A percentile compares a stretch with the other conserved stretches of the same genome.
These are phyloP conservation scores for Drosophila pachea DNA, from an alignment of 1,140 invertebrate species.

Conservation along the genomic window DNA sequence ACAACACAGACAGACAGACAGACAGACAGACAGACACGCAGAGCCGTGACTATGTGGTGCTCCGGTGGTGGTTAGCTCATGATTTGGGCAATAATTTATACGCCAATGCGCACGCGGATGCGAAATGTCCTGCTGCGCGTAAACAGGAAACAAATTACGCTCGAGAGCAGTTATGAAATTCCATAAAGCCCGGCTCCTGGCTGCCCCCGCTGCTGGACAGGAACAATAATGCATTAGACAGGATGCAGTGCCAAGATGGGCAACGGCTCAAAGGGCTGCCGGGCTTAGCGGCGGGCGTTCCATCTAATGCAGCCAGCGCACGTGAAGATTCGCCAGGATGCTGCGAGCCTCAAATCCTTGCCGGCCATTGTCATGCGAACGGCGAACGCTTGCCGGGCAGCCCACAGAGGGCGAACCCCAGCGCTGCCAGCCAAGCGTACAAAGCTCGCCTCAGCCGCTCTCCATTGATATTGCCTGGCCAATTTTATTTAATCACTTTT, in stretches of 20 bases:
- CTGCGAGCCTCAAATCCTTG: conserved; percentile 45
- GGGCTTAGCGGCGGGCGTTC: conserved; percentile 41
- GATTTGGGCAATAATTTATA: conserved; percentile 75
- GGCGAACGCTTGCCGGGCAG: conserved; percentile 49
- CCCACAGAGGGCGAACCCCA: too few relatives aligned
- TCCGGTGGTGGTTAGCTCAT: conserved; percentile 44
- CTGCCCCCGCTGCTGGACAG: conserved; percentile 56
- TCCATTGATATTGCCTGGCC: neutral
- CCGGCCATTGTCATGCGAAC: conserved; percentile 63
- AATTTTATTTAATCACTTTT: neutral
- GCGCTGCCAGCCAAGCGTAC: conserved; percentile 1
- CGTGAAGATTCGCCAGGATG: conserved; percentile 43
- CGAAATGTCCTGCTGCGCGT: conserved; percentile 73
- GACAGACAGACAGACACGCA: too few relatives aligned
- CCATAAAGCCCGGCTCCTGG: conserved; percentile 54
- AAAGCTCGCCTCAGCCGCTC: neutral
- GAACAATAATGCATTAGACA: conserved; percentile 74
- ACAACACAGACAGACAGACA: too few relatives aligned
- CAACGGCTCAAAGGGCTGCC: conserved; percentile 44
- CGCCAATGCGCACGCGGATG: conserved; percentile 71
- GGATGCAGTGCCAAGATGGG: conserved; percentile 21
- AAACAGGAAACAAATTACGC: conserved; percentile 77
- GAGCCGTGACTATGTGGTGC: conserved; percentile 1
- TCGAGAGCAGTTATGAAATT: conserved; percentile 77
- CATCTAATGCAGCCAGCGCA: conserved; percentile 41